Evolutionary conservation across 2,113 vertebrate species (phyloP), one percentile per base, ranked within the genome.

Genomic region (Camelus dromedarius): DNA sequence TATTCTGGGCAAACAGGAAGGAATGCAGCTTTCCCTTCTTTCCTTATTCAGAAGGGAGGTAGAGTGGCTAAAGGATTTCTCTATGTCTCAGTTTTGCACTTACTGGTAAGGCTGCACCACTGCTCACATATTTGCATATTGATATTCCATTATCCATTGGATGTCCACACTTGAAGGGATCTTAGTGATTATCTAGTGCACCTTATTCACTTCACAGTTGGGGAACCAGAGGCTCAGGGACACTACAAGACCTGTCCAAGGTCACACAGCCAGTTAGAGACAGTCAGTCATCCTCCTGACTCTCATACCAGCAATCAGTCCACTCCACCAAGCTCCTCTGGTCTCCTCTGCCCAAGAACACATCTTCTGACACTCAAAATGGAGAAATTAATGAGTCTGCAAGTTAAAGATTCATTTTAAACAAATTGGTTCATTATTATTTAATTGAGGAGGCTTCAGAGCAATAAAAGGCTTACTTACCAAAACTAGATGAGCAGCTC

Each of bases 381-480:
- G 77, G 92, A 92, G 87, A 98, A 92, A 96, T 83, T 48, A 95
- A 93, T 93, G 96, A 97, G 83, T 95, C 86, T 96, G 72, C 19
- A 73, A 97, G 58, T 92, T 38, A 95, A 69, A 96, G 96, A 95
- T 96, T 96, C 10, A 0, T 89, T 94, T 89, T 97, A 97, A 96
- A 88, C 76, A 98, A 98, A 98, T 73, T 4, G 76, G 79, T 87
- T 98, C 96, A 96, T 79, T 19, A 69, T 97, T 97, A 97, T 95
- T 98, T 98, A 97, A 97, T 97, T 96, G 90, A 96, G 81, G 79
- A 69, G 4, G 8, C 35, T 96, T 94, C 32, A 0, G 30, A 97
- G 81, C 76, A 96, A 94, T 97, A 96, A 73, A 97, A 96, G 60
- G 38, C 8, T 97, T 97, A 93, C 96, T 98, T 95, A 82, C 84